Evolutionary conservation across 2,113 vertebrate species (phyloP).

Genomic region (Cephalopholis sonnerati): DNA sequence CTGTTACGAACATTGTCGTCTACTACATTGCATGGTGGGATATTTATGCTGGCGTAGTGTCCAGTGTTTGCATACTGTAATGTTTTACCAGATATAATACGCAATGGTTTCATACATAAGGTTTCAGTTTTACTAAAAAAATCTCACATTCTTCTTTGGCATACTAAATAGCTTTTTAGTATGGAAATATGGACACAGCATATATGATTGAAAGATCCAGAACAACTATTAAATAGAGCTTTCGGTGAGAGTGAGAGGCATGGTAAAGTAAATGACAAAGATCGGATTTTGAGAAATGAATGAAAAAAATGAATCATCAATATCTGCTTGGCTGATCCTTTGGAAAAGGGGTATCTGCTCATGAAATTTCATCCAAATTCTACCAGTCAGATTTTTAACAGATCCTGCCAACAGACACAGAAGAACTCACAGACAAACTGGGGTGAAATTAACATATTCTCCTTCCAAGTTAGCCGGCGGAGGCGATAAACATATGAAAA

Average conservation of each 20-base stretch:
- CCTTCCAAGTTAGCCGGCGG: neutral
- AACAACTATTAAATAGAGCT: neutral
- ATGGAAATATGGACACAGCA: too few relatives aligned
- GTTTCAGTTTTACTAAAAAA: too few relatives aligned
- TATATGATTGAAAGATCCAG: neutral
- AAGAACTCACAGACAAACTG: conserved; percentile 11
- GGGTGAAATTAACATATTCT: conserved; percentile 31
- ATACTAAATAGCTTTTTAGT: too few relatives aligned
- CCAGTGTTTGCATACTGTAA: too few relatives aligned
- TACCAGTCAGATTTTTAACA: neutral
- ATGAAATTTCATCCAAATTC: neutral
- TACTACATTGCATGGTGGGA: too few relatives aligned
- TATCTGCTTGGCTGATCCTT: neutral
- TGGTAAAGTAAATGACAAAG: neutral
- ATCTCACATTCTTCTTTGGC: too few relatives aligned
- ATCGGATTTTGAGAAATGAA: neutral
- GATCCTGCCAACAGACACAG: conserved; percentile 2
- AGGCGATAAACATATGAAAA: conserved; percentile 30
- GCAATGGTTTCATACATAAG: too few relatives aligned
- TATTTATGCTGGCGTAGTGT: too few relatives aligned
- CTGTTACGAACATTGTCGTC: too few relatives aligned
- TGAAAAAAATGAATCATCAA: neutral
- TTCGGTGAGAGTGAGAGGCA: neutral
- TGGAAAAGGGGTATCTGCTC: neutral
- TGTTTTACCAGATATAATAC: too few relatives aligned